These are phyloP conservation scores for Polypedilum vanderplanki DNA, from an alignment of 1,140 invertebrate genomes.

Conservation along the genomic window DNA sequence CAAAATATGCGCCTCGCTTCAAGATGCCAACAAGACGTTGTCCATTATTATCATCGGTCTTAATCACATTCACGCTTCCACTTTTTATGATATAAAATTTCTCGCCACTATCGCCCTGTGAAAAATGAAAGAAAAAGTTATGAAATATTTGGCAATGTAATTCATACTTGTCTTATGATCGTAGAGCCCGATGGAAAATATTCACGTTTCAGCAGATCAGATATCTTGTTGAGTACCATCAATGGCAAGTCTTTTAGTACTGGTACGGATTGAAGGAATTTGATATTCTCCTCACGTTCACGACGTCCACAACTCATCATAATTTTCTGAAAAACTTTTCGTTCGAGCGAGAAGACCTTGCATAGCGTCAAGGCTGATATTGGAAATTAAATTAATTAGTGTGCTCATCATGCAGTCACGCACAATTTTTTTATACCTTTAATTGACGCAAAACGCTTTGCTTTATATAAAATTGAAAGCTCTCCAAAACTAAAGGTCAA, in stretches of 20 bases:
- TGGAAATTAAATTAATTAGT: background rate
- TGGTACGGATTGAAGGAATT: slow-evolving; percentile 79
- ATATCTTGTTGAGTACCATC: slow-evolving; percentile 76
- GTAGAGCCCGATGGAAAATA: slow-evolving; percentile 77
- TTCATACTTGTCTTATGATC: slow-evolving; percentile 69
- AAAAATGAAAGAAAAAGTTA: too few relatives aligned
- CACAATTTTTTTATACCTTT: slow-evolving; percentile 50
- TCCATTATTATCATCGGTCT: slow-evolving; percentile 50
- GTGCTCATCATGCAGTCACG: too few relatives aligned
- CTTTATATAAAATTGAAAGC: slow-evolving; percentile 73
- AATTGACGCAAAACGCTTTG: slow-evolving; percentile 78
- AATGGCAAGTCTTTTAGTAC: slow-evolving; percentile 73
- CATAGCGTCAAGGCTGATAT: slow-evolving; percentile 65
- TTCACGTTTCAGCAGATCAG: slow-evolving; percentile 81
- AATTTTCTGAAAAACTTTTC: slow-evolving; percentile 78
- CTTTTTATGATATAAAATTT: slow-evolving; percentile 94
- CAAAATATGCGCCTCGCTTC: slow-evolving; percentile 69
- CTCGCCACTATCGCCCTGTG: slow-evolving; percentile 75
- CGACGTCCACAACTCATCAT: slow-evolving; percentile 75
- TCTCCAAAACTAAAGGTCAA: slow-evolving; percentile 18
- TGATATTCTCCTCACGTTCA: slow-evolving; percentile 72
- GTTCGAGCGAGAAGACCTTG: slow-evolving; percentile 80
- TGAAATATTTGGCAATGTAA: too few relatives aligned
- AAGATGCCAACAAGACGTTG: slow-evolving; percentile 56
- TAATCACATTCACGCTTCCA: slow-evolving; percentile 75